Evolutionary conservation across 2,113 vertebrate species (phyloP), one percentile per base, ranked within the genome.

Genomic region (Gavia stellata): DNA sequence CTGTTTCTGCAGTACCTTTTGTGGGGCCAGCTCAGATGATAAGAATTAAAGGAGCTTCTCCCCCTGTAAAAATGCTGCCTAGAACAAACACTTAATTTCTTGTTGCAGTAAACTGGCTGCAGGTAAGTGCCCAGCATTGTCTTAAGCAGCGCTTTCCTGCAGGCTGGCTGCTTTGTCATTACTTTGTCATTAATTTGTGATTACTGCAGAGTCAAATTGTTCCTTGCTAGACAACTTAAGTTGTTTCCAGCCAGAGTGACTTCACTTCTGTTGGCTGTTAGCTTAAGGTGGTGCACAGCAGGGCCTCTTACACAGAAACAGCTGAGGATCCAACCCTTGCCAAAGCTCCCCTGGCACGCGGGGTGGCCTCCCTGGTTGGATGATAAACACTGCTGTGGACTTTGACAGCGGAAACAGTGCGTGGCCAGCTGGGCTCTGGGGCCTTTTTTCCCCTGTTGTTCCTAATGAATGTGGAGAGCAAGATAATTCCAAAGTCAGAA

Each of bases 261-360:
- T 61, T 56, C 40, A 7, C 6, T 14, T 56, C 55, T 81, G 14
- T 8, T 2, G 25, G 13, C 82, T 36, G 34, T 78, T 59, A 26
- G 73, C 81, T 72, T 6, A 13, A 4, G 67, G 78, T 82, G 81
- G 52, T 2, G 3, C 4, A 3, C 3, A 38, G 84, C 84, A 74
- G 86, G 36, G 36, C 45, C 81, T 70, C 28, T 11, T 17, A 5
- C 4, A 20, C 70, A 21, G 70, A 56, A 90, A 34, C 3, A 66
- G 8, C 18, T 26, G 4, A 2, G 28, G 72, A 5, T 45, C 45
- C 55, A 10, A 1, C 3, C 11, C 3, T 19, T 45, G 8, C 61
- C 29, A 26, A n/a, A 31, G n/a, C 55, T 28, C 44, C 77, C 61
- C 55, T 36, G 47, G 44, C 59, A 44, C 66, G 9, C 1, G 2